Base-by-base conservation (phyloP, 2,888 invertebrate species). In the Epicampocera succincta region DNA sequence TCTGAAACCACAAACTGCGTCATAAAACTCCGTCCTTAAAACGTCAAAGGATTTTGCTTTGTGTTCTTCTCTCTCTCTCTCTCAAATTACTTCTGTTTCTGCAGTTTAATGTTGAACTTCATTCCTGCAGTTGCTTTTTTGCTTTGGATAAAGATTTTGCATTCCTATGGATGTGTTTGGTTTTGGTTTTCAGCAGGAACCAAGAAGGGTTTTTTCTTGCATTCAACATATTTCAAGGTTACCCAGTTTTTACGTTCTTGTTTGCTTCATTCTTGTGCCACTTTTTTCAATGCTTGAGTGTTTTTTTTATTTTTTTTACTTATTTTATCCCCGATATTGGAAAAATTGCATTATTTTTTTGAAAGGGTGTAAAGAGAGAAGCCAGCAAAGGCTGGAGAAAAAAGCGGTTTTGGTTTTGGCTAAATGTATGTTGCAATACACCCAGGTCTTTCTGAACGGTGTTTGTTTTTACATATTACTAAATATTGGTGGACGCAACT, bases 271-370 rank as follows among this genome's bases (percentile, higher is more conserved):
- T 65, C 58, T n/a, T 63, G 46, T 66, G 61, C 15, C n/a, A 48
- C 33, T 46, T 2, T 21, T 56, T 52, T 42, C 42, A 5, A 1
- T 42, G n/a, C 42, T 56, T 9, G 29, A 3, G 13, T 13, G 17
- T 54, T 50, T 74, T 29, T 73, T 68, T 19, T 60, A 60, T 71
- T 63, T 68, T 19, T 66, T 66, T 71, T 63, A 21, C 56, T 65
- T 15, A 33, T 42, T 61, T 74, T 74, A 71, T 75, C 80, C 76
- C 83, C 78, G 82, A 78, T 73, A 82, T 78, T 82, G 82, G 74
- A 75, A 50, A 33, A 48, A 56, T 12, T 56, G 56, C 61, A 56
- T 60, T 58, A 9, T 33, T 33, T 33, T 8, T 9, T 5, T 9
- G 33, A 58, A 48, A 63, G 44, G 38, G 21, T 21, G 21, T 17